phyloP scores from a whole-genome alignment of 1,140 invertebrate species.

The Anoplolepis gracilipes region DNA sequence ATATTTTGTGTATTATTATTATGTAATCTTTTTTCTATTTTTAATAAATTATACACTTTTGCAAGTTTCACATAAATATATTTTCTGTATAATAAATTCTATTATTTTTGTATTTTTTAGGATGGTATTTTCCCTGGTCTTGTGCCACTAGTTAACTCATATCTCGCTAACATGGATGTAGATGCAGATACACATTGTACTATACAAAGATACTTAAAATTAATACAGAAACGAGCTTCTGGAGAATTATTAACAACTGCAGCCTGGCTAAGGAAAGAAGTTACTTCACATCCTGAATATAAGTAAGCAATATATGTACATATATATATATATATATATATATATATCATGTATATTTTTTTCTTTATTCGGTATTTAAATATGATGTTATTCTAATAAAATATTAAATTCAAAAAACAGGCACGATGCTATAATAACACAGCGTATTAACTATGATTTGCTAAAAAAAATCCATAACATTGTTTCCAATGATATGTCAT shows the following conservation, averaged over 20 bases:
- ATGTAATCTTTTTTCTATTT: not conserved
- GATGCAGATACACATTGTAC: conserved; percentile 99
- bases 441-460: conserved; percentile 97
- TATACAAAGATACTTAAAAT: conserved; percentile 97
- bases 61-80: not conserved
- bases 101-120: conserved; percentile 81
- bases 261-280: conserved; percentile 96
- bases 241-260: conserved; percentile 95
- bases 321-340: too few species aligned
- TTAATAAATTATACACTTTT: not conserved
- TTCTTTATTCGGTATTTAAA: not conserved
- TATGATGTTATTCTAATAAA: conserved; percentile 47
- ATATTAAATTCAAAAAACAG: conserved; percentile 82
- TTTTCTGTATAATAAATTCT: conserved; percentile 1
- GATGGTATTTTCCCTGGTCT: conserved; percentile 97
- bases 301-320: conserved; percentile 86
- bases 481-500: conserved; percentile 89
- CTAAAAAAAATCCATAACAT: conserved; percentile 92
- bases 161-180: conserved; percentile 96
- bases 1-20: conserved; percentile 5
- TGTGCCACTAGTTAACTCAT: conserved; percentile 96
- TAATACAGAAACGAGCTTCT: conserved; percentile 96
- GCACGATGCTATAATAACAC: conserved; percentile 95
- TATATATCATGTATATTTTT: not conserved
- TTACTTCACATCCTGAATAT: conserved; percentile 95